Evolutionary conservation across 2,113 vertebrate species (phyloP).

Genomic region (Ifrita kowaldi): DNA sequence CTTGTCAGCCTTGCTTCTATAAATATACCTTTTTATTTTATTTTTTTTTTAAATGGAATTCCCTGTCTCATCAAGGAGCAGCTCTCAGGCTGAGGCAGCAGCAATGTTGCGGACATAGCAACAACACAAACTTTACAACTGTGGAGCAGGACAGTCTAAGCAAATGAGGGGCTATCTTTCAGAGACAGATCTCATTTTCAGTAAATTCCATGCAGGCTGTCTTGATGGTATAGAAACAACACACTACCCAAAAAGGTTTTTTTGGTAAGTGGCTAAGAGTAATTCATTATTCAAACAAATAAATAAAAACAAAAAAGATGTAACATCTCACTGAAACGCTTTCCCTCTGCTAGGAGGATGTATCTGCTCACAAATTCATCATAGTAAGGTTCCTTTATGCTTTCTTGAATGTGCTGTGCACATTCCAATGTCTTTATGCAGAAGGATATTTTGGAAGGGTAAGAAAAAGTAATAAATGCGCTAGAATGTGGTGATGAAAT

Average conservation of each 20-base stretch:
- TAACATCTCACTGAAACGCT: not conserved
- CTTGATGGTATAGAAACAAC: not conserved
- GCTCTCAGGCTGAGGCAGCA: not conserved
- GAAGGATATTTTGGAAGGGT: not conserved
- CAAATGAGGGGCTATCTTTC: not conserved
- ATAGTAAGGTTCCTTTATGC: not conserved
- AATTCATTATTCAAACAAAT: not conserved
- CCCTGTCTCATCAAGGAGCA: not conserved
- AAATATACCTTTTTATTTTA: constrained; percentile 3
- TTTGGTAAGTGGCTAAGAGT: not conserved
- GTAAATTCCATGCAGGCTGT: not conserved
- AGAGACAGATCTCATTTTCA: not conserved
- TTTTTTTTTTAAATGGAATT: not conserved
- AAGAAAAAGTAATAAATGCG: not conserved
- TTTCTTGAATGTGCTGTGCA: not conserved
- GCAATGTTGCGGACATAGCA: not conserved
- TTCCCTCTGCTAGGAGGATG: not conserved
- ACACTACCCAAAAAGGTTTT: not conserved
- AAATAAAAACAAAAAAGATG: not conserved
- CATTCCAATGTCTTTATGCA: not conserved
- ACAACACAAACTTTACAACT: not conserved
- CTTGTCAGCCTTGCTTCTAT: constrained; percentile 12
- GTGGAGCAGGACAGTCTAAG: not conserved
- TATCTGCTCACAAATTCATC: not conserved
- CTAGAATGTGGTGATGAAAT: not conserved